phyloP scores from a whole-genome alignment of 2,113 vertebrate species.

The Ceyx cyanopectus region DNA sequence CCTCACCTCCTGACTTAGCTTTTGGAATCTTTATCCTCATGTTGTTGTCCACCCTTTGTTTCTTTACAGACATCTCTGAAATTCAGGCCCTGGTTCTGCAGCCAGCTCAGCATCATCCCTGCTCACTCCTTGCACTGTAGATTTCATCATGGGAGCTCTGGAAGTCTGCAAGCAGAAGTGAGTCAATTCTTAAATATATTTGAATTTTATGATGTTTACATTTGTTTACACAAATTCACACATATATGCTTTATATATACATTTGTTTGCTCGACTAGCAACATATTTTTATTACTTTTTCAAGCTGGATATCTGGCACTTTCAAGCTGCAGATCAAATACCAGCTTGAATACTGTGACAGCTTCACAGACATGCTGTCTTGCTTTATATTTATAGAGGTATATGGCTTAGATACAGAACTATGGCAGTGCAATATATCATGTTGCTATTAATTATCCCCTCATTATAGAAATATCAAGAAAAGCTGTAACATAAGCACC shows the following conservation, averaged over 20 bases:
- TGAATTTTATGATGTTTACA: background rate
- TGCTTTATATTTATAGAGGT: background rate
- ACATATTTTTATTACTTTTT: background rate
- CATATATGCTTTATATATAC: background rate
- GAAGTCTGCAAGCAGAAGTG: background rate
- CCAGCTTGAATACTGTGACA: background rate
- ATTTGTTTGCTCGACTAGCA: background rate
- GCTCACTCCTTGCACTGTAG: background rate
- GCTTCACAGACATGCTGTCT: background rate
- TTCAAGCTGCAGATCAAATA: background rate
- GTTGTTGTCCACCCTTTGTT: background rate
- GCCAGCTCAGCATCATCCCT: background rate
- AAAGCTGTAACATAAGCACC: background rate
- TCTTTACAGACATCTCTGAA: background rate
- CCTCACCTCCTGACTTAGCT: background rate
- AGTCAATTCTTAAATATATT: background rate
- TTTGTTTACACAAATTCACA: background rate
- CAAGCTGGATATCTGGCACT: background rate
- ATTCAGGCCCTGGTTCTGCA: background rate
- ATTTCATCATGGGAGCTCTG: background rate
- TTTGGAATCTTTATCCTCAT: fast-evolving
- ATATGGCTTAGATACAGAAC: background rate
- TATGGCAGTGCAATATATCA: background rate
- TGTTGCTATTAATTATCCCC: background rate
- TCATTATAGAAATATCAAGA: background rate